Evolutionary conservation across 1,140 invertebrate species (phyloP), one percentile per base, ranked within the genome.

Genomic region (Drosophila miranda): DNA sequence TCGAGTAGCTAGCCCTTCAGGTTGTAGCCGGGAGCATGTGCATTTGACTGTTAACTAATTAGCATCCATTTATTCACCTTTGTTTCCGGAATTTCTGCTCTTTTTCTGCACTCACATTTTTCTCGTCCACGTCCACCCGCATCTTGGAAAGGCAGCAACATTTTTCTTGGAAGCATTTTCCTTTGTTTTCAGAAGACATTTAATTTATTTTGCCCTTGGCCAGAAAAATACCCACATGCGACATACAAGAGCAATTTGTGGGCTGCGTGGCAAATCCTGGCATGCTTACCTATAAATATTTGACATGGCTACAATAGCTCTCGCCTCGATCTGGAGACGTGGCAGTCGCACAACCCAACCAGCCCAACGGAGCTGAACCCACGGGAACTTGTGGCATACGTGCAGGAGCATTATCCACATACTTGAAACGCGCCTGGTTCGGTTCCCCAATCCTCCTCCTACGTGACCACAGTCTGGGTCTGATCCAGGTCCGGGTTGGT

Each of bases 231-330:
- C 19, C 50, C 45, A 34, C 30, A 11, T 34, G 30, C 30, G n/a
- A 55, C 61, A 58, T 56, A 76, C 72, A 62, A 48, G 60, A 76
- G 68, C 53, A 72, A 77, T 68, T 83, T 84, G 70, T 86, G 53
- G 78, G 70, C 57, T 75, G 49, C 71, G 76, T 72, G 62, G 66
- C 73, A 74, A 77, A 70, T 84, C 81, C 61, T 70, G 60, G 77
- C 80, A 84, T 83, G 67, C 77, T 64, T 76, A 77, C 77, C 81
- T 86, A 84, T 84, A 84, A 84, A 84, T 84, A 84, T 78, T 86
- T 86, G 77, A 77, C 80, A 86, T 84, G 73, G 77, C 62, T 69
- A 86, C 81, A 80, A 86, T 76, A 53, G 76, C 80, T 52, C 41
- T 41, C 56, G 55, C 68, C 66, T 54, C 2, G 46, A 16, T 44